These are phyloP conservation scores for Nematostella vectensis DNA, from an alignment of 92 coral and sea anemone genomes.

Conservation along the genomic window DNA sequence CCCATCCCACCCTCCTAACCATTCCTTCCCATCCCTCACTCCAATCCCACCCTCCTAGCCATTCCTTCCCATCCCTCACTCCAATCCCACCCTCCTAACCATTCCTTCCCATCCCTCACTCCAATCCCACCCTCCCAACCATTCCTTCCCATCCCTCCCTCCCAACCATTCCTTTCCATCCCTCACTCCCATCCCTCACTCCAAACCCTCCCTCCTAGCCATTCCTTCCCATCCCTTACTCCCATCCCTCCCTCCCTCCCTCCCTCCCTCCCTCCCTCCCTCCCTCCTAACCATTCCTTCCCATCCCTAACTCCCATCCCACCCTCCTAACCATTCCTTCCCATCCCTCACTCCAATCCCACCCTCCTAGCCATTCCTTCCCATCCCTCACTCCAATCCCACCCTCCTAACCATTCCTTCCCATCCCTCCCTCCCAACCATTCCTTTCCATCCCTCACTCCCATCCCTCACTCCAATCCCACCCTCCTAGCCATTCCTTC, in stretches of 20 bases:
- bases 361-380: not conserved
- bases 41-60: too few relatives aligned
- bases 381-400: not conserved
- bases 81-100: too few relatives aligned
- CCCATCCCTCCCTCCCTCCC: not conserved
- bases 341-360: too few relatives aligned
- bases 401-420: not conserved
- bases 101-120: not conserved
- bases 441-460: not conserved
- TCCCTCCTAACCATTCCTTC: not conserved
- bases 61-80: too few relatives aligned
- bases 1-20: not conserved
- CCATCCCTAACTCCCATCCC: too few relatives aligned
- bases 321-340: too few relatives aligned
- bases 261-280: not conserved
- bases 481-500: not conserved
- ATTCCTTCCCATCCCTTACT: too few relatives aligned
- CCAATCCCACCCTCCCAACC: not conserved
- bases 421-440: too few relatives aligned
- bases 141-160: too few relatives aligned
- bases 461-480: not conserved
- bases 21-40: too few relatives aligned
- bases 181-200: conserved; percentile 1
- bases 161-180: too few relatives aligned
- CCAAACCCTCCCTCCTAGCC: not conserved